Base-by-base conservation (phyloP, 1,140 invertebrate genomes). In the Pararge aegeria region DNA sequence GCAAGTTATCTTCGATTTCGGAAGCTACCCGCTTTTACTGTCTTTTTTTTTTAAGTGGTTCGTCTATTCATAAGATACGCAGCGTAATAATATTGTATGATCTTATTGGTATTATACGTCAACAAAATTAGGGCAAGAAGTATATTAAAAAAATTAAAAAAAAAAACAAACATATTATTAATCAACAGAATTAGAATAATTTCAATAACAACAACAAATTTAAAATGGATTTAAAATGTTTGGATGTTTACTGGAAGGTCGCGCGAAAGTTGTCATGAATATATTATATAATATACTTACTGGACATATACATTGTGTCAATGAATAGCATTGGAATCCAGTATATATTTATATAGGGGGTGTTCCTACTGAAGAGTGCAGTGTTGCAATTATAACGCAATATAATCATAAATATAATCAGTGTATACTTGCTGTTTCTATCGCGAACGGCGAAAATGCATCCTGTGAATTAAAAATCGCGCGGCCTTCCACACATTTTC, bases 1-100 rank as follows among this genome's bases (percentile, higher is more conserved):
- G 78, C 78, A 80, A 75, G 75, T 57, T n/a, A 67, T 66, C 66
- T 34, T 55, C 38, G 56, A 49, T 63, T 57, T 57, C 56, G 63
- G 55, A 74, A 74, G 61, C 53, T 79, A 83, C 73, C 75, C 78
- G 74, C 76, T 67, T 52, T 64, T 27, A 70, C 42, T 79, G 64
- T 74, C 68, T 70, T 68, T 66, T n/a, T n/a, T n/a, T n/a, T 59
- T 46, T 55, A 53, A 49, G 24, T 46, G n/a, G 12, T 21, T 61
- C 40, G 51, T 49, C 27, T 48, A 49, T 65, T 83, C 78, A 79
- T 83, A 83, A 78, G 74, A 79, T 67, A 68, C 53, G 76, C 73
- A 83, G 76, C 74, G 63, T 68, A 52, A 38, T 52, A 63, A 62
- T 63, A 48, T 57, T 53, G 9, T 29, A 49, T 27, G 46, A 49